Percentiles rank a stretch among this genome's conserved stretches.
Conservation (phyloP, 2,797 vertebrate genomes). For the Synaphobranchus kaupii region DNA sequence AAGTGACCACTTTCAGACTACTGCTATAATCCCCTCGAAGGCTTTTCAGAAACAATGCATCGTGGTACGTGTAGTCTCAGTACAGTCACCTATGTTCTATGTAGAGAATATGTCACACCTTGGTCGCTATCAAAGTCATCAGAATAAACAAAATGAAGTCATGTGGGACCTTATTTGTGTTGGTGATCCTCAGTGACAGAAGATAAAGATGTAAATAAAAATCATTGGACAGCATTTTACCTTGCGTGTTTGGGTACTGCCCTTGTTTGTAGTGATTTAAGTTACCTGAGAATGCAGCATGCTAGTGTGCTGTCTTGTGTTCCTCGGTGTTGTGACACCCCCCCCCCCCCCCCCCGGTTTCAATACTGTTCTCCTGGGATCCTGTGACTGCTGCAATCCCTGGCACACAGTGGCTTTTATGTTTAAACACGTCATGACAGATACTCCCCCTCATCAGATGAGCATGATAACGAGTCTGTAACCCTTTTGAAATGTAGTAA, state of each 20-base stretch:
- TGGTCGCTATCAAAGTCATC: neutral
- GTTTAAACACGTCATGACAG: neutral
- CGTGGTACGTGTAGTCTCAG: neutral
- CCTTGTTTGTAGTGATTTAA: neutral
- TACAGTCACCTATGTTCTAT: neutral
- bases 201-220: neutral
- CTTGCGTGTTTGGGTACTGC: neutral
- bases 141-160: neutral
- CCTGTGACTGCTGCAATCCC: neutral
- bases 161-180: neutral
- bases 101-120: neutral
- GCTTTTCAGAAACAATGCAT: neutral
- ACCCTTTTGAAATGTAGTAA: neutral
- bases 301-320: neutral
- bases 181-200: neutral
- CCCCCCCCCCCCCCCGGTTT: neutral
- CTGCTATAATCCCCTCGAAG: neutral
- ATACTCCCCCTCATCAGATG: conserved; percentile 2
- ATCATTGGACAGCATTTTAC: neutral
- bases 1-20: neutral
- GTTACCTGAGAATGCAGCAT: neutral
- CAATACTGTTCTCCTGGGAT: neutral
- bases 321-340: neutral
- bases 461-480: neutral
- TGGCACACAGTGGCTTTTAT: neutral